These are phyloP conservation scores for Brienomyrus longianalis DNA, from an alignment of 2,113 vertebrate genomes.

Conservation along the genomic window DNA sequence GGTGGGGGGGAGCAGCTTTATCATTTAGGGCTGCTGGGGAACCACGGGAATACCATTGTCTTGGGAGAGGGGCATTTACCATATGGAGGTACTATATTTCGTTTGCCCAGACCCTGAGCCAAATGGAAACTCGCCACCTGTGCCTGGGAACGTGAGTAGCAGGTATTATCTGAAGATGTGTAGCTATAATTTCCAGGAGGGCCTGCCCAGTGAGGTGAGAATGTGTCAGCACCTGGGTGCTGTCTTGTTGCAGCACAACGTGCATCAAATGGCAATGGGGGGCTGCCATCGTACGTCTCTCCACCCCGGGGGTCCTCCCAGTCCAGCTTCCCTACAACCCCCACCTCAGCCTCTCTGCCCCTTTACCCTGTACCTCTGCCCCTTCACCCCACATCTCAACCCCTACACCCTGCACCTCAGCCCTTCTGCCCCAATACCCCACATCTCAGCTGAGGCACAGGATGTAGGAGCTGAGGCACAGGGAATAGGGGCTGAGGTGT, in stretches of 20 bases:
- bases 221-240: background rate
- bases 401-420: background rate
- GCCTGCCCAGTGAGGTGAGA: background rate
- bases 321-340: background rate
- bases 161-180: background rate
- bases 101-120: background rate
- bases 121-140: background rate
- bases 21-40: conserved; percentile 3
- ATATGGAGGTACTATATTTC: background rate
- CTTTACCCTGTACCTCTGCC: background rate
- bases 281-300: background rate
- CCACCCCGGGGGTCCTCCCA: background rate
- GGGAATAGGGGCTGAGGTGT: no score
- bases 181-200: background rate
- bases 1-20: background rate
- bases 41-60: background rate
- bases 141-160: background rate
- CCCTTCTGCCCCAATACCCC: background rate
- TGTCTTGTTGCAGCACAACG: background rate
- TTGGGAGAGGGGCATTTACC: background rate
- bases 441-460: background rate
- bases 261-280: background rate
- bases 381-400: background rate
- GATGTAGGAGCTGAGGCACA: no score
- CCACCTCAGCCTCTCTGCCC: background rate